Conservation (phyloP, 2,888 invertebrate genomes). For the Tricholauxania praeusta region DNA sequence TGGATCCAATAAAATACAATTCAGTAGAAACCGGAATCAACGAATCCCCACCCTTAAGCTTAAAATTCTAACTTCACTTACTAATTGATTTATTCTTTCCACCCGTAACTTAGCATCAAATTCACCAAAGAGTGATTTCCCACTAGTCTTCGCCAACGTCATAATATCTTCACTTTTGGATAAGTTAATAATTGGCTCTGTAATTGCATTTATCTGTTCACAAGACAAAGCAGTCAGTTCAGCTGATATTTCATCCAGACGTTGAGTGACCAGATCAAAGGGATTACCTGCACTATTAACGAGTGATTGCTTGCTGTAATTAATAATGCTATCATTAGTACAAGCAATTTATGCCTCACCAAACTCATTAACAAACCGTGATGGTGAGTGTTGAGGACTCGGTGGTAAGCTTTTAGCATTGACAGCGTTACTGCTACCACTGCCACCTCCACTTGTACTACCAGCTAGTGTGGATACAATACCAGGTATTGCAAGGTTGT, state of each 20-base stretch:
- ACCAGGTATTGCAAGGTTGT: slow-evolving; percentile 75
- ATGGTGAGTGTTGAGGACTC: slow-evolving; percentile 82
- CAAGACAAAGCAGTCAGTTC: slow-evolving; percentile 55
- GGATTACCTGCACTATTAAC: slow-evolving; percentile 70
- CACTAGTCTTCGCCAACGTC: slow-evolving; percentile 88
- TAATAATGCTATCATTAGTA: neutral
- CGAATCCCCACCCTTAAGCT: neutral
- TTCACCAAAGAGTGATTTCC: slow-evolving; percentile 82
- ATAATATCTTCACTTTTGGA: slow-evolving; percentile 82
- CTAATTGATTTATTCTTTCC: slow-evolving; percentile 88
- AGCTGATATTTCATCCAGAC: slow-evolving; percentile 60
- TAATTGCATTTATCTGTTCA: slow-evolving; percentile 61
- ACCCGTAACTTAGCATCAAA: slow-evolving; percentile 78
- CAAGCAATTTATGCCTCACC: too few relatives aligned
- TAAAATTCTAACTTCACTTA: slow-evolving; percentile 65
- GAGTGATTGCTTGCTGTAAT: slow-evolving; percentile 74
- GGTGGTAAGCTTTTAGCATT: slow-evolving; percentile 78
- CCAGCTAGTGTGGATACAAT: slow-evolving; percentile 68
- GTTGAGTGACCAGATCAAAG: slow-evolving; percentile 67
- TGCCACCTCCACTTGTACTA: slow-evolving; percentile 33
- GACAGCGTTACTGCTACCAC: slow-evolving; percentile 1
- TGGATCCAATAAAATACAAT: too few relatives aligned
- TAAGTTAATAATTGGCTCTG: slow-evolving; percentile 62
- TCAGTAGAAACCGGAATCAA: too few relatives aligned
- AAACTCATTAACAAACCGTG: slow-evolving; percentile 65